These are phyloP conservation scores for Numenius phaeopus DNA, from an alignment of 2,797 vertebrate genomes.

Conservation along the genomic window DNA sequence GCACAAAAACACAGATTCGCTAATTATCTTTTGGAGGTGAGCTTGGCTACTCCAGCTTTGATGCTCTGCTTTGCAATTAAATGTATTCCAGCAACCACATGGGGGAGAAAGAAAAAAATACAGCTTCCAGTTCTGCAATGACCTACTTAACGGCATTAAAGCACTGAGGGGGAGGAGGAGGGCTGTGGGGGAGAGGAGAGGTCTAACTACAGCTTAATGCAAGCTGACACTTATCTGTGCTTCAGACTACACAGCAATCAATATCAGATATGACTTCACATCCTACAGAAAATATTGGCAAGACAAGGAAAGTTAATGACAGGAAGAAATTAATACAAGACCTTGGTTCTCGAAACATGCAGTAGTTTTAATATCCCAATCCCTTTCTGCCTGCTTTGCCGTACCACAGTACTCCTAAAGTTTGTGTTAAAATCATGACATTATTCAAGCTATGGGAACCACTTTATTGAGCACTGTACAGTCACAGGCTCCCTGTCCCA, in stretches of 20 bases:
- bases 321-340: slow-evolving; percentile 22
- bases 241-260: slow-evolving; percentile 11
- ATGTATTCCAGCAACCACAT: slow-evolving; percentile 59
- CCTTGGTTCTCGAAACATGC: background rate
- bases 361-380: background rate
- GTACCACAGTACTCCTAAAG: background rate
- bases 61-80: slow-evolving; percentile 63
- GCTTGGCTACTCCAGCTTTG: slow-evolving; percentile 49
- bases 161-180: slow-evolving; percentile 16
- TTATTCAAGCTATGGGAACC: background rate
- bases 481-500: background rate
- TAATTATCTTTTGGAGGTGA: slow-evolving; percentile 63
- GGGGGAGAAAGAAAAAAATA: slow-evolving; percentile 46
- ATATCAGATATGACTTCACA: slow-evolving; percentile 40
- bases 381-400: background rate
- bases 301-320: background rate
- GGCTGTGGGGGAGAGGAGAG: background rate
- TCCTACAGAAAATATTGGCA: slow-evolving; percentile 17
- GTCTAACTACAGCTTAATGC: slow-evolving; percentile 56
- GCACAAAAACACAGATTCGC: background rate
- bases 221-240: slow-evolving; percentile 50
- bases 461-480: background rate
- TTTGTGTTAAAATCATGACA: background rate
- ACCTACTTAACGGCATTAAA: slow-evolving; percentile 69
- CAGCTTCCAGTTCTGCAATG: slow-evolving; percentile 69